Evolutionary conservation across 2,797 vertebrate genomes (phyloP).

Genomic region (Chromis chromis): DNA sequence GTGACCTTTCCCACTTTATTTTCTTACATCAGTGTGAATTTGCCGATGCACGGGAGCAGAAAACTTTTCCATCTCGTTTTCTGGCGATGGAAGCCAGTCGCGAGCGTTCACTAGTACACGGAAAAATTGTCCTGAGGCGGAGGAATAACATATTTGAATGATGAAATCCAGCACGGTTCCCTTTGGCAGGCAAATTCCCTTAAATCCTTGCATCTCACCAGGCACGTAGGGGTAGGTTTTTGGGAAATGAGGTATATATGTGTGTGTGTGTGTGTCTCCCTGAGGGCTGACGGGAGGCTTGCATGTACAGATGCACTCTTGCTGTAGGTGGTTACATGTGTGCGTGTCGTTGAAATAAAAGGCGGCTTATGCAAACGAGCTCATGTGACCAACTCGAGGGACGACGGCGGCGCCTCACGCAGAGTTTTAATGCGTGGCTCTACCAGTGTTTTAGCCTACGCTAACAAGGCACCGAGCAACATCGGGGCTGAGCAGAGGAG

Average conservation of each 20-base stretch:
- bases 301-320: slow-evolving; percentile 26
- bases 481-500: slow-evolving; percentile 23
- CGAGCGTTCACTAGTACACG: slow-evolving; percentile 61
- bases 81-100: slow-evolving; percentile 52
- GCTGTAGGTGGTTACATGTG: slow-evolving; percentile 61
- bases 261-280: slow-evolving; percentile 39
- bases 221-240: slow-evolving; percentile 61
- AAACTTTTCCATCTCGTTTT: slow-evolving; percentile 68
- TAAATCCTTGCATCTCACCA: slow-evolving; percentile 73
- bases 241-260: slow-evolving; percentile 65
- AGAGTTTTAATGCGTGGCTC: slow-evolving; percentile 52
- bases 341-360: slow-evolving; percentile 66
- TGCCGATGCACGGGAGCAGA: slow-evolving; percentile 35
- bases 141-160: slow-evolving; percentile 76
- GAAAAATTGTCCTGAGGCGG: slow-evolving; percentile 68
- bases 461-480: slow-evolving; percentile 44
- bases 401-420: slow-evolving; percentile 35
- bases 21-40: slow-evolving; percentile 41
- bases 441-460: slow-evolving; percentile 40
- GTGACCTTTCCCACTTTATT: slow-evolving; percentile 64
- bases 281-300: slow-evolving; percentile 56
- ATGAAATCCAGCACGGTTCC: slow-evolving; percentile 75
- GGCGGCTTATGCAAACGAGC: slow-evolving; percentile 72
- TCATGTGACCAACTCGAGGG: slow-evolving; percentile 70
- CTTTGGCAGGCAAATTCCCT: slow-evolving; percentile 72